Evolutionary conservation across 2,888 invertebrate species (phyloP).

Genomic region (Auanema sp.): DNA sequence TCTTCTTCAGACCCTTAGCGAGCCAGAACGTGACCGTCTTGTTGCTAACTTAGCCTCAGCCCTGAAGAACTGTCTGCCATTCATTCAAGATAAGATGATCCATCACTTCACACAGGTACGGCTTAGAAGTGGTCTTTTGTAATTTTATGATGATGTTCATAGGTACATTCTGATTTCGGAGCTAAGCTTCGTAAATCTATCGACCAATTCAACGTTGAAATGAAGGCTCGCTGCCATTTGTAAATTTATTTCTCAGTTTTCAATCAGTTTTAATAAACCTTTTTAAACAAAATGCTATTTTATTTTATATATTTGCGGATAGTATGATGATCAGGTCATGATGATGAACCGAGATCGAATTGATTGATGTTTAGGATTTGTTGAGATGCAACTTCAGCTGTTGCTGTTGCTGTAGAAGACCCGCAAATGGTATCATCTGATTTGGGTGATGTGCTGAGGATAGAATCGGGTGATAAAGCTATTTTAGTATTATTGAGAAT

Average conservation of each 20-base stretch:
- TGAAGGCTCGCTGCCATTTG: too few species aligned
- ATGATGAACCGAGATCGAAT: too few species aligned
- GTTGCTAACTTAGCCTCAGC: conserved; percentile 80
- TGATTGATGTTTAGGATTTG: too few species aligned
- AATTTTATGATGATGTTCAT: neutral
- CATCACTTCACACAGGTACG: conserved; percentile 26
- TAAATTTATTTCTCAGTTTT: too few species aligned
- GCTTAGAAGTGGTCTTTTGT: too few species aligned
- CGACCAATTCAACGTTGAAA: neutral
- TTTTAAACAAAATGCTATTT: neutral
- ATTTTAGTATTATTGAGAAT: too few species aligned
- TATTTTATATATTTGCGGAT: neutral
- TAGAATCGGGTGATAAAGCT: too few species aligned
- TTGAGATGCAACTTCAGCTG: too few species aligned
- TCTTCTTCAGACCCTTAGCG: conserved; percentile 70
- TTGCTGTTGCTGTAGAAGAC: too few species aligned
- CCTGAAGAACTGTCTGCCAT: conserved; percentile 76
- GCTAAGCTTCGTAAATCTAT: conserved; percentile 7
- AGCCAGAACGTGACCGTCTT: conserved; percentile 75
- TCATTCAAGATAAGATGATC: conserved; percentile 80
- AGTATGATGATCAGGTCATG: neutral
- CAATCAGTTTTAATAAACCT: too few species aligned
- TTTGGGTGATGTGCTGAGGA: too few species aligned
- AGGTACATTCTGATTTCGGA: conserved; percentile 10
- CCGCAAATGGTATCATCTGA: too few species aligned